Evolutionary conservation across 2,113 vertebrate species (phyloP).

Genomic region (Scomber scombrus): DNA sequence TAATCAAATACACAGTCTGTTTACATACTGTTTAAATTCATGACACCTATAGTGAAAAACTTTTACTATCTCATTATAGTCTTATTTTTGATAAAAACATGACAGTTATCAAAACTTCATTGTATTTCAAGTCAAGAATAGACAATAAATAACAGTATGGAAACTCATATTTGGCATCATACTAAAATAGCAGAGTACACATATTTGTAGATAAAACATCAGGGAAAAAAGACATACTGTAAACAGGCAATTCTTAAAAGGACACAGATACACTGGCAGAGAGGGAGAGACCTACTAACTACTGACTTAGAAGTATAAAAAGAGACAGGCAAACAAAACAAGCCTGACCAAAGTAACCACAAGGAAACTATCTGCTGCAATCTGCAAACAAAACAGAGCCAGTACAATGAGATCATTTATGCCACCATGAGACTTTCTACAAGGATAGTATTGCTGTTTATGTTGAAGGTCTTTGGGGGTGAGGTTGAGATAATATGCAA

Average conservation of each 20-base stretch:
- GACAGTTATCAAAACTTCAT: too few relatives aligned
- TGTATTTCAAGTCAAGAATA: background rate
- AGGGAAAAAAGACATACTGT: too few relatives aligned
- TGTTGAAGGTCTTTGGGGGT: background rate
- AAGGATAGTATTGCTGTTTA: background rate
- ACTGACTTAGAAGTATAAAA: background rate
- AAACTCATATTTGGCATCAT: too few relatives aligned
- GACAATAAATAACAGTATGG: background rate
- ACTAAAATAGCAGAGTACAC: too few relatives aligned
- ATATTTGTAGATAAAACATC: too few relatives aligned
- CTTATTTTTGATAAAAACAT: background rate
- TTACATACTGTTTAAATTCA: conserved; percentile 11
- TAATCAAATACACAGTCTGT: conserved; percentile 6
- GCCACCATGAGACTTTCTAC: background rate
- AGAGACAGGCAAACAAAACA: conserved; percentile 14
- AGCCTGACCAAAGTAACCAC: background rate
- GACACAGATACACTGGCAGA: background rate
- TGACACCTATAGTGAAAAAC: background rate
- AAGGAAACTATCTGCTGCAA: background rate
- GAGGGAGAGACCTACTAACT: background rate
- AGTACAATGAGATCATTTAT: background rate
- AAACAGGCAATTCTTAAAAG: background rate
- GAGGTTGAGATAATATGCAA: background rate
- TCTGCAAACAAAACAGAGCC: background rate
- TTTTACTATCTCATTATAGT: background rate